A percentile compares a stretch with the other conserved stretches of the same genome.
Conservation (phyloP, 2,797 vertebrate species). For the Nannoperca obscura region DNA sequence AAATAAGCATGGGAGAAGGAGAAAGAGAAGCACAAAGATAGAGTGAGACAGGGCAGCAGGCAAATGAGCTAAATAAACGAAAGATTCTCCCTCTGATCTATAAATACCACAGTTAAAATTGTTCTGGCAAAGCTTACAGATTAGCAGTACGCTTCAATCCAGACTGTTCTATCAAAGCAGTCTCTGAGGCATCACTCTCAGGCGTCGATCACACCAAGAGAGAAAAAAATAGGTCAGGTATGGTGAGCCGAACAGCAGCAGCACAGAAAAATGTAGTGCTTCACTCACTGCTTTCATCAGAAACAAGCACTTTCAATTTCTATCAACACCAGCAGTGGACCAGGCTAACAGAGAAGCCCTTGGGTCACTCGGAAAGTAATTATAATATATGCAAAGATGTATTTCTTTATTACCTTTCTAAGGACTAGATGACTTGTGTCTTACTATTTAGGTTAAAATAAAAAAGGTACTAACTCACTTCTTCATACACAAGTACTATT, state of each 20-base stretch:
- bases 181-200: conserved; percentile 62
- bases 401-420: neutral
- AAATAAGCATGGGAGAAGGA: conserved; percentile 36
- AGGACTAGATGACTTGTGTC: neutral
- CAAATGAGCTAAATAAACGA: conserved; percentile 22
- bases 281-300: conserved; percentile 14
- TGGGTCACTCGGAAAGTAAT: neutral
- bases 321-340: conserved; percentile 8
- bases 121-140: conserved; percentile 58
- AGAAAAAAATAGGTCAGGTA: conserved; percentile 67
- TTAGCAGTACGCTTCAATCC: conserved; percentile 53
- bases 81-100: conserved; percentile 55
- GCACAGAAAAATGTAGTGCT: conserved; percentile 26
- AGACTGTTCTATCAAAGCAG: conserved; percentile 42
- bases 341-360: neutral
- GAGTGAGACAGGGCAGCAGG: conserved; percentile 12
- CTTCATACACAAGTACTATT: neutral
- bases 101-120: conserved; percentile 69
- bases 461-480: neutral
- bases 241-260: conserved; percentile 43
- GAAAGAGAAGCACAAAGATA: conserved; percentile 11
- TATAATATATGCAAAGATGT: neutral
- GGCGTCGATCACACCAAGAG: conserved; percentile 34
- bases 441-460: neutral
- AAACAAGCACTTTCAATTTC: conserved; percentile 24